Conservation (phyloP, 2,888 invertebrate species). For the Esperia sulphurella region DNA sequence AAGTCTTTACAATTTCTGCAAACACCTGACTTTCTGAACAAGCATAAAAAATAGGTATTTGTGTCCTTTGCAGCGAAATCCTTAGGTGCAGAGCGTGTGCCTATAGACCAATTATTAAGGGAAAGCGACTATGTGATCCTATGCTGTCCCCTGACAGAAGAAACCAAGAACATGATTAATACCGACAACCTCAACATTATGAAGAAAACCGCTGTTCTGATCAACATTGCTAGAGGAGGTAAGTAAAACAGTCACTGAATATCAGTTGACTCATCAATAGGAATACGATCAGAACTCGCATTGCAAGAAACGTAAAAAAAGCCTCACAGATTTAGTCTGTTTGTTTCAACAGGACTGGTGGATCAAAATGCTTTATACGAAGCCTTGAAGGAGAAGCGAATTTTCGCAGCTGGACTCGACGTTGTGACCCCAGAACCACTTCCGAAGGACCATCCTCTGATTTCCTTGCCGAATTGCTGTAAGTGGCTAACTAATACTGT, state of each 20-base stretch:
- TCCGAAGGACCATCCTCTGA: constrained; percentile 85
- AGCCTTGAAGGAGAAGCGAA: constrained; percentile 85
- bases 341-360: constrained; percentile 68
- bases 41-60: too few relatives aligned
- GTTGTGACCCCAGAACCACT: constrained; percentile 94
- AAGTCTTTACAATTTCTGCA: too few relatives aligned
- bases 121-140: constrained; percentile 88
- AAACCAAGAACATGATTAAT: constrained; percentile 86
- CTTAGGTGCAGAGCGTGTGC: constrained; percentile 81
- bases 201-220: constrained; percentile 86
- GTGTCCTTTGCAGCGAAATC: constrained; percentile 46
- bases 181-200: constrained; percentile 83
- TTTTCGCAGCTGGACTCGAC: constrained; percentile 93
- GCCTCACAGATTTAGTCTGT: too few relatives aligned
- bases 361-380: constrained; percentile 88
- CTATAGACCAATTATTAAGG: constrained; percentile 82
- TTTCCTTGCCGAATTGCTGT: constrained; percentile 90
- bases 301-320: too few relatives aligned
- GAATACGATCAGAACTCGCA: too few relatives aligned
- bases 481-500: constrained; percentile 36
- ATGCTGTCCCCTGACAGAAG: constrained; percentile 82
- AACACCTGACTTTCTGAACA: too few relatives aligned
- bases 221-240: constrained; percentile 88
- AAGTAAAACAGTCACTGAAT: constrained; percentile 6
- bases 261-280: too few relatives aligned